Base-by-base conservation (phyloP, 1,140 invertebrate species). In the Xylocopa sonorina region DNA sequence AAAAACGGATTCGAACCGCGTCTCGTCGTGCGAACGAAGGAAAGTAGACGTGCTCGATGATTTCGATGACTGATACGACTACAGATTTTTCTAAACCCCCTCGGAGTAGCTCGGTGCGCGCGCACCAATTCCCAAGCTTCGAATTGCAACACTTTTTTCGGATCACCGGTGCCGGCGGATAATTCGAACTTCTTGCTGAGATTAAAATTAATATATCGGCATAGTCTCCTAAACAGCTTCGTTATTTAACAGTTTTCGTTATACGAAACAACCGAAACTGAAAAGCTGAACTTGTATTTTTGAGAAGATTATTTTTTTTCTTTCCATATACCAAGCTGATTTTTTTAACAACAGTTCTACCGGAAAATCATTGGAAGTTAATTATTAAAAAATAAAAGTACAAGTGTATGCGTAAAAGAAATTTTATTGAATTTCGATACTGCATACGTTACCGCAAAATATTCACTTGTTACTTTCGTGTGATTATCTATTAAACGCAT, bases 401-500 rank as follows among this genome's bases (percentile, higher is more conserved):
- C 29, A 21, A 57, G 29, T 32, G 21, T 18, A 38, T n/a, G 16
- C 14, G 14, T 21, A 0, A 29, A 32, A 6, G 7, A 51, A 50
- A 27, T 43, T 63, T 51, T 10, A n/a, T 51, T n/a, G 3, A 34
- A 29, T 46, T 58, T 72, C 55, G 4, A 46, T 62, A 24, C 18
- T 12, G 4, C n/a, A 29, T 60, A 2, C 7, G 3, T 18, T 9
- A 6, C 29, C 12, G 9, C 14, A 16, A 63, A 41, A 74, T 29
- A n/a, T 29, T 74, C 21, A 43, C 53, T 53, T 64, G 58, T 74
- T 53, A 74, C 64, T 43, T 41, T 74, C 10, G 24, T 29, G 18
- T 48, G 27, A 53, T 69, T 34, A 16, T 34, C 10, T 7, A 16
- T 21, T 53, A 51, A 34, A 10, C 10, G 27, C 29, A 58, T 46